Conservation (phyloP, 1,140 invertebrate species). For the Pinna nobilis region DNA sequence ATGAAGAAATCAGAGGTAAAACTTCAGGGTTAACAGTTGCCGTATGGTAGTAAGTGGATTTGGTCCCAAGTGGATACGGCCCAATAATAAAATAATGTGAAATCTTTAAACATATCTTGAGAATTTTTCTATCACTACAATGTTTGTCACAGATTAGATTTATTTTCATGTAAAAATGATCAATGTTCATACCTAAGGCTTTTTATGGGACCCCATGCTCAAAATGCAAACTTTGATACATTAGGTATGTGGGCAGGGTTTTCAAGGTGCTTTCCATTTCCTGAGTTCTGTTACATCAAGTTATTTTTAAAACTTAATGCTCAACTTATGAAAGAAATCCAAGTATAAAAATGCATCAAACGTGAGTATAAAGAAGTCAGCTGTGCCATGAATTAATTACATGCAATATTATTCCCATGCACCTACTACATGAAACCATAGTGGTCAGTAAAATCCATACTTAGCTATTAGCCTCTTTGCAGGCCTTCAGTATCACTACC, state of each 20-base stretch:
- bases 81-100: not conserved
- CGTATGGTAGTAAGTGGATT: not conserved
- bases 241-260: too few species aligned
- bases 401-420: too few species aligned
- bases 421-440: not conserved
- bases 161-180: not conserved
- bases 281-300: too few species aligned
- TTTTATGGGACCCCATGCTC: not conserved
- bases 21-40: not conserved
- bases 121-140: not conserved
- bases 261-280: too few species aligned
- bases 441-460: not conserved
- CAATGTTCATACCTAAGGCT: not conserved
- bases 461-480: not conserved
- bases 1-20: constrained; percentile 25
- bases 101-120: not conserved
- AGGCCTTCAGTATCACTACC: not conserved
- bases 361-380: too few species aligned
- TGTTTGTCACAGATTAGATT: not conserved
- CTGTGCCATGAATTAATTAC: too few species aligned
- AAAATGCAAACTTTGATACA: too few species aligned
- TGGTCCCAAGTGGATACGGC: not conserved
- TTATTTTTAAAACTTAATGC: too few species aligned
- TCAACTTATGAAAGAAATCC: too few species aligned
- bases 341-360: too few species aligned